phyloP scores from a whole-genome alignment of 2,797 vertebrate genomes.

The Luscinia megarhynchos region DNA sequence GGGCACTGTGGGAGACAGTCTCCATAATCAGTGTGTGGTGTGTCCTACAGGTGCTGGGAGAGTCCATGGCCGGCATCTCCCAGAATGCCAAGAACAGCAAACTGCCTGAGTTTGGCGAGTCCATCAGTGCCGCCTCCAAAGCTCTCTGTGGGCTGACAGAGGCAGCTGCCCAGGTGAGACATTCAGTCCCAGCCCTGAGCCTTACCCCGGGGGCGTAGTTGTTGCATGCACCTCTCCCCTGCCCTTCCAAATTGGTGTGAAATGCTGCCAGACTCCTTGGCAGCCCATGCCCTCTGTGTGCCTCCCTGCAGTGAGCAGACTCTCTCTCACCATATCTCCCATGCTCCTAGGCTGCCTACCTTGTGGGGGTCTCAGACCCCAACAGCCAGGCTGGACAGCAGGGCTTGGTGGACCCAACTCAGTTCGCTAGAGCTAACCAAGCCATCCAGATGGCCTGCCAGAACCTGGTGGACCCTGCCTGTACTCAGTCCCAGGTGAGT shows the following conservation, averaged over 20 bases:
- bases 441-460: constrained; percentile 99
- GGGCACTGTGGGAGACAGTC: accelerated
- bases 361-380: constrained; percentile 93
- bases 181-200: accelerated
- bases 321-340: neutral
- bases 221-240: neutral
- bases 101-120: constrained; percentile 92
- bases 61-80: constrained; percentile 98
- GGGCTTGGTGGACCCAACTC: constrained; percentile 94
- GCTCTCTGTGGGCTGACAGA: constrained; percentile 96
- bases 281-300: neutral
- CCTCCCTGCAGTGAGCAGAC: too few species aligned
- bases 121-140: constrained; percentile 91
- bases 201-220: neutral
- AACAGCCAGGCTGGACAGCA: constrained; percentile 95
- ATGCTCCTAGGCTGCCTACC: constrained; percentile 87
- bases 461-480: constrained; percentile 94
- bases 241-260: neutral
- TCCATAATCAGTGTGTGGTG: accelerated
- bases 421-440: constrained; percentile 97
- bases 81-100: constrained; percentile 98
- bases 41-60: constrained; percentile 88
- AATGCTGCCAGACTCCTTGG: neutral
- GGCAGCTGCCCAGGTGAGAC: constrained; percentile 91
- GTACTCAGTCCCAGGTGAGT: constrained; percentile 94